Evolutionary conservation across 2,797 vertebrate species (phyloP), one percentile per base, ranked within the genome.

Genomic region (Bradypodion ventrale): DNA sequence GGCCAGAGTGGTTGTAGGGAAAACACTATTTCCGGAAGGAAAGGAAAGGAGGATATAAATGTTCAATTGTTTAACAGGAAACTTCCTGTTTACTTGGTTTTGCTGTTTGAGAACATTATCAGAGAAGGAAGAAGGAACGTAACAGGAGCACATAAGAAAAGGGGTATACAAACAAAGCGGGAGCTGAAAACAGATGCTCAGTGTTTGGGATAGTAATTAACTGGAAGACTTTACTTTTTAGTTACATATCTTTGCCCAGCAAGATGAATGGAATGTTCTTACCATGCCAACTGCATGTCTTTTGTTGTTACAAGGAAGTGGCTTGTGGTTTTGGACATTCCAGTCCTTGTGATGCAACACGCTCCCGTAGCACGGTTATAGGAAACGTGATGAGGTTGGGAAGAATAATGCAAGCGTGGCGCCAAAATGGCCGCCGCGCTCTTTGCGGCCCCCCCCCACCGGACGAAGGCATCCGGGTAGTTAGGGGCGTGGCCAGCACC

Each of bases 61-160:
- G 75, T 90, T 40, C 62, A 46, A 65, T 86, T 87, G 88, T 87
- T 92, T 23, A 75, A 83, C 85, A 86, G 72, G 87, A 81, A 88
- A 85, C 77, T 88, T 89, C 90, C 83, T 89, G 85, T 89, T 75
- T 91, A 4, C 72, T 68, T 35, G 87, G 46, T 68, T 82, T 21
- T 63, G 75, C 82, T 87, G 80, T 74, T 68, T 23, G 49, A 68
- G 60, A 19, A 21, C 19, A 60, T 79, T 44, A 66, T 44, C 37
- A 62, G 46, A 70, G 52, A 44, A 63, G 56, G 68, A 44, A 78
- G 83, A 68, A 66, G 74, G 66, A 69, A 44, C 23, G 29, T 35
- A 70, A 19, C 44, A 12, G 35, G 37, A 59, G 7, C 16, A 5
- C 16, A 29, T 19, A 9, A 60, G 7, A 60, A 83, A 37, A 40